Conservation (phyloP, 2,113 vertebrate species). For the Brachirus orientalis region DNA sequence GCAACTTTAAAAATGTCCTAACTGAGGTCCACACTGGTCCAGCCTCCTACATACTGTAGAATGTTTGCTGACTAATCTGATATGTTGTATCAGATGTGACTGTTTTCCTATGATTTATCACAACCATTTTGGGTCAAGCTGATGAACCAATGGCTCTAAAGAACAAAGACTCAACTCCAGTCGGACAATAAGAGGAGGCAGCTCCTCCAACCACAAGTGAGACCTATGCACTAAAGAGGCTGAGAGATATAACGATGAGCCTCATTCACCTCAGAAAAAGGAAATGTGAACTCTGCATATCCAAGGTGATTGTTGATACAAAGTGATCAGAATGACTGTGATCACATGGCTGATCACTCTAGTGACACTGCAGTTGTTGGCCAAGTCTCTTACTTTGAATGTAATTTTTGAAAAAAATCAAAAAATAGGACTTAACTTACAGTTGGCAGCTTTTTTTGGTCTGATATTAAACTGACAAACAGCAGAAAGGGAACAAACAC, state of each 20-base stretch:
- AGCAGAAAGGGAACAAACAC: constrained; percentile 64
- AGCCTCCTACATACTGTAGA: constrained; percentile 5
- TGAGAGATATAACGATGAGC: background rate
- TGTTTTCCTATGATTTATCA: constrained; percentile 21
- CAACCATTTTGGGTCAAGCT: constrained; percentile 14
- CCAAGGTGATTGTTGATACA: constrained; percentile 5
- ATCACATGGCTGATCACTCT: constrained; percentile 8
- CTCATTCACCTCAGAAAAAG: constrained; percentile 55
- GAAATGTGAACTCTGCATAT: constrained; percentile 62
- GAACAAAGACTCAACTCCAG: constrained; percentile 29
- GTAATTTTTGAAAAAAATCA: constrained; percentile 46
- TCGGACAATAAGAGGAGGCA: constrained; percentile 12
- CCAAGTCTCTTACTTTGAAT: constrained; percentile 64
- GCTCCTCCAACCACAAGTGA: constrained; percentile 31
- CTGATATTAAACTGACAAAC: constrained; percentile 37
- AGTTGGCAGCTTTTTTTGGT: constrained; percentile 68
- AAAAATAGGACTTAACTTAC: constrained; percentile 33
- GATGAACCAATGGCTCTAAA: constrained; percentile 48
- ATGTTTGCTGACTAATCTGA: constrained; percentile 39
- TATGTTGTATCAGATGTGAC: constrained; percentile 23
- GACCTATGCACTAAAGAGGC: constrained; percentile 72
- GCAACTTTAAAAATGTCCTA: background rate
- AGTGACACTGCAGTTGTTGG: constrained; percentile 31
- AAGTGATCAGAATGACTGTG: constrained; percentile 21
- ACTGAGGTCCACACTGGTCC: constrained; percentile 30